These are phyloP conservation scores for Protobothrops flavoviridis DNA, from an alignment of 2,113 vertebrate genomes.

Conservation along the genomic window DNA sequence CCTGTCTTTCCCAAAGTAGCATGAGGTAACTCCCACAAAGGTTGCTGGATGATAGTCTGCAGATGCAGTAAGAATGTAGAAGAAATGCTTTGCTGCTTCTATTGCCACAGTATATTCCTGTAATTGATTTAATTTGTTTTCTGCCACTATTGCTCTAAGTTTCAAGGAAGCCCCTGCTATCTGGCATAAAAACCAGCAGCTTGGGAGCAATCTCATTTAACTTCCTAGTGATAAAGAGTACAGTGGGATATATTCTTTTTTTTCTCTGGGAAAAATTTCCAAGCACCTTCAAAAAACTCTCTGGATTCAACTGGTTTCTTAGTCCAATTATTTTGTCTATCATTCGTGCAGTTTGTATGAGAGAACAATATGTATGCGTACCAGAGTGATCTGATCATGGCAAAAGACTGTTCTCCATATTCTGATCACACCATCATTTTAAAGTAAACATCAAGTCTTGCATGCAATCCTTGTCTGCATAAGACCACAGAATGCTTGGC, in stretches of 20 bases:
- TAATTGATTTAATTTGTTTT: background rate
- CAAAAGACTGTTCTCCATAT: background rate
- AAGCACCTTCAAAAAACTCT: background rate
- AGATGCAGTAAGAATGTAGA: background rate
- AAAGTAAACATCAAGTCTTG: background rate
- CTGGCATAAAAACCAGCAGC: background rate
- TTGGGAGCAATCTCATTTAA: too few species aligned
- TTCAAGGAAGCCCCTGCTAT: background rate
- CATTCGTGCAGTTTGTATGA: background rate
- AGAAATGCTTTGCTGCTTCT: background rate
- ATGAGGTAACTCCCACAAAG: background rate
- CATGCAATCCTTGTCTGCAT: background rate
- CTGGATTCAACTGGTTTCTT: background rate
- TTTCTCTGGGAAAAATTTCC: background rate
- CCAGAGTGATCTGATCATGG: background rate
- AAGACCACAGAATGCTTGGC: background rate
- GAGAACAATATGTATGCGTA: background rate
- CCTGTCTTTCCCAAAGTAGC: background rate
- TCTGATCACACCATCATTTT: background rate
- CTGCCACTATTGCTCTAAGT: background rate
- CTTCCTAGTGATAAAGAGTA: background rate
- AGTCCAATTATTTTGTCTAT: background rate
- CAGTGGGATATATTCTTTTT: background rate
- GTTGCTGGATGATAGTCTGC: background rate
- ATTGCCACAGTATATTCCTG: background rate